phyloP scores from a whole-genome alignment of 2,888 invertebrate species.

The Leptinotarsa haldemani region DNA sequence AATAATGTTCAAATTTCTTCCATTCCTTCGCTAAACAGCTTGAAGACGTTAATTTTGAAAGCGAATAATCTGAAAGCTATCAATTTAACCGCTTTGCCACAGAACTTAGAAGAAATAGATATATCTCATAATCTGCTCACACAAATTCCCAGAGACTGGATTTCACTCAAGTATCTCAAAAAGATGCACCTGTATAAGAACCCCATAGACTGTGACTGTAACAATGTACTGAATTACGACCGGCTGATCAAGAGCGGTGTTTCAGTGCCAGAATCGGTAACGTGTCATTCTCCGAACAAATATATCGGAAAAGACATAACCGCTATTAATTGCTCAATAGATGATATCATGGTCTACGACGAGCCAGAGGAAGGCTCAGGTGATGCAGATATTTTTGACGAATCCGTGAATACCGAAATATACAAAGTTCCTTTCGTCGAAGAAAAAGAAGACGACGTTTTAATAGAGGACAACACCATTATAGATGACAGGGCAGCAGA shows the following conservation, averaged over 20 bases:
- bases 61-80: slow-evolving; percentile 58
- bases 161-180: slow-evolving; percentile 69
- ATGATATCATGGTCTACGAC: slow-evolving; percentile 56
- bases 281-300: slow-evolving; percentile 57
- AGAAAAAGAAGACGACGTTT: slow-evolving; percentile 42
- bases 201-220: slow-evolving; percentile 78
- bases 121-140: slow-evolving; percentile 74
- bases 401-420: slow-evolving; percentile 21
- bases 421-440: slow-evolving; percentile 40
- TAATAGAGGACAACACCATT: slow-evolving; percentile 44
- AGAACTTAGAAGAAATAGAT: slow-evolving; percentile 66
- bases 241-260: slow-evolving; percentile 65
- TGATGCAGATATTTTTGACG: slow-evolving; percentile 46
- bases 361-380: slow-evolving; percentile 57
- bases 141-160: slow-evolving; percentile 70
- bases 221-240: slow-evolving; percentile 71
- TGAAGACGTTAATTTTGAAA: slow-evolving; percentile 58
- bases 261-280: slow-evolving; percentile 54
- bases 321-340: slow-evolving; percentile 51
- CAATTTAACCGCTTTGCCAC: slow-evolving; percentile 57
- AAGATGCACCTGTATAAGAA: slow-evolving; percentile 77
- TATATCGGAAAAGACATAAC: slow-evolving; percentile 54
- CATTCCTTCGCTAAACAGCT: slow-evolving; percentile 54
- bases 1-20: slow-evolving; percentile 53
- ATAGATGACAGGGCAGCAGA: slow-evolving; percentile 41